These are phyloP conservation scores for Gryllus longicercus DNA, from an alignment of 2,888 invertebrate genomes.

Conservation along the genomic window DNA sequence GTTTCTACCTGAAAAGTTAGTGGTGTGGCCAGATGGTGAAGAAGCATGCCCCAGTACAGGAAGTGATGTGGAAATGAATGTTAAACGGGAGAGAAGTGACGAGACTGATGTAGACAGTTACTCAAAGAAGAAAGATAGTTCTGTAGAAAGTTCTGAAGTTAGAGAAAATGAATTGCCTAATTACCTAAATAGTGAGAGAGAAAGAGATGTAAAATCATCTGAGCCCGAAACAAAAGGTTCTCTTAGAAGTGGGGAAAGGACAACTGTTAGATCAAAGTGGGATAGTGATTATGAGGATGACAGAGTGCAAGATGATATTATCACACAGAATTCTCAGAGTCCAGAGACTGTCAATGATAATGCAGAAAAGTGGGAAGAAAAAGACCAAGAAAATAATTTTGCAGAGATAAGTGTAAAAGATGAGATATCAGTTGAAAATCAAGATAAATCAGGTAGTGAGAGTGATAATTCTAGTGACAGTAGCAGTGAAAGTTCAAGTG, in stretches of 20 bases:
- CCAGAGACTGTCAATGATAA: neutral
- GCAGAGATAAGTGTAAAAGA: neutral
- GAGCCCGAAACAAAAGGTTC: neutral
- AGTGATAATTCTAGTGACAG: constrained; percentile 5
- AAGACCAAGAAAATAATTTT: neutral
- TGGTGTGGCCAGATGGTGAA: neutral
- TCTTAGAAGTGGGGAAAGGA: constrained; percentile 21
- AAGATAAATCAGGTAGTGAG: neutral
- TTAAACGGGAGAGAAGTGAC: neutral
- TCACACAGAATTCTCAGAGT: neutral
- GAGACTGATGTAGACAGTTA: constrained; percentile 12
- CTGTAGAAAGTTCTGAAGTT: constrained; percentile 19
- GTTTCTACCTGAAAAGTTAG: constrained; percentile 21
- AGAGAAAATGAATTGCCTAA: constrained; percentile 21
- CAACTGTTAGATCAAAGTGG: constrained; percentile 34
- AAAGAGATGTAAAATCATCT: constrained; percentile 18
- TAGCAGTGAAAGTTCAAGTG: neutral
- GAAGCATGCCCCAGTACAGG: neutral
- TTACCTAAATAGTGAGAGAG: constrained; percentile 19
- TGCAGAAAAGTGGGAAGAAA: neutral
- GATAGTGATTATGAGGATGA: constrained; percentile 36
- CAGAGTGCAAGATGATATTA: neutral
- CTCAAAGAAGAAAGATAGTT: constrained; percentile 22
- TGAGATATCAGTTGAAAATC: neutral
- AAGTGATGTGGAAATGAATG: constrained; percentile 4